These are phyloP conservation scores for Cosmopolites sordidus DNA, from an alignment of 2,888 invertebrate species.

Conservation along the genomic window DNA sequence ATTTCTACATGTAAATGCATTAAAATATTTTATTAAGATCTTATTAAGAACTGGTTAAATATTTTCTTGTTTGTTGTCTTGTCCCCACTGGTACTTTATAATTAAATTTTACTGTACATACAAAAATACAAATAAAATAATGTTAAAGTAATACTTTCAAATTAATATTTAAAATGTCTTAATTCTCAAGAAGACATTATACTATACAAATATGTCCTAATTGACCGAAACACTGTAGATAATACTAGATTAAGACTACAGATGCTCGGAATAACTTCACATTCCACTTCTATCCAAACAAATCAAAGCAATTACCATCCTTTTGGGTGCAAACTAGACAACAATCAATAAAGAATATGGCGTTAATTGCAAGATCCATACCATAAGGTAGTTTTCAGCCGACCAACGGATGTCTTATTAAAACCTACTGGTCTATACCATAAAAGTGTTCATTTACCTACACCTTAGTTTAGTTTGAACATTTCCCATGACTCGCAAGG, in stretches of 20 bases:
- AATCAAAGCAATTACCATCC: neutral
- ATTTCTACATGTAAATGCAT: too few relatives aligned
- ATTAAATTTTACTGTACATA: too few relatives aligned
- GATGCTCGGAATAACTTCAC: neutral
- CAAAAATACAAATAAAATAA: too few relatives aligned
- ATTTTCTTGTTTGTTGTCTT: too few relatives aligned
- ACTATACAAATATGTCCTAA: too few relatives aligned
- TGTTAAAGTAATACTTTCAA: too few relatives aligned
- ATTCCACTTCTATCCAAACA: neutral
- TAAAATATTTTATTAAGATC: too few relatives aligned
- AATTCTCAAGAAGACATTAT: too few relatives aligned
- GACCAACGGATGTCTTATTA: conserved; percentile 1
- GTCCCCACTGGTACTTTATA: too few relatives aligned
- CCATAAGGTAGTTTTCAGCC: neutral
- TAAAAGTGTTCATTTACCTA: conserved; percentile 19
- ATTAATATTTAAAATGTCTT: too few relatives aligned
- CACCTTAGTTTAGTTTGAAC: conserved; percentile 13
- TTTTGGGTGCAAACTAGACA: neutral
- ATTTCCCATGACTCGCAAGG: conserved; percentile 17
- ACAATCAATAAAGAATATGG: neutral
- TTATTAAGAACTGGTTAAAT: too few relatives aligned
- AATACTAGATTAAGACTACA: neutral
- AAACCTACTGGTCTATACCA: conserved; percentile 7
- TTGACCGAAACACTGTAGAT: too few relatives aligned
- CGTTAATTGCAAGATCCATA: neutral